Percentiles rank a stretch among this genome's conserved stretches.
phyloP scores from a whole-genome alignment of 2,888 invertebrate species.

The Tetragnatha montana region DNA sequence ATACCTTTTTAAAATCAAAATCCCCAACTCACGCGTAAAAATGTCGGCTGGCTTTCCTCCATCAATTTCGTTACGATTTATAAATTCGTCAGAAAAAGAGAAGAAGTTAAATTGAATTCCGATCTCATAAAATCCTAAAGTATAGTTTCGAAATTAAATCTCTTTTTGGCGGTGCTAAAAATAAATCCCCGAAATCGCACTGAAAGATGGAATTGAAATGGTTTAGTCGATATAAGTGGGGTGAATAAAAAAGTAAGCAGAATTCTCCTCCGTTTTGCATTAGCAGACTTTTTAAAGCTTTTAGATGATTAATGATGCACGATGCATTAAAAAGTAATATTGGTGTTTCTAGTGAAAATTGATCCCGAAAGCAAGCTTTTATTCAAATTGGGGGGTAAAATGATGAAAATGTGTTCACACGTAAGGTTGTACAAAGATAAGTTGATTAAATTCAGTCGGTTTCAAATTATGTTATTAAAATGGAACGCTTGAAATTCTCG shows the following conservation, averaged over 20 bases:
- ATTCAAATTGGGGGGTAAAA: background rate
- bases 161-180: background rate
- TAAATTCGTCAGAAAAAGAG: background rate
- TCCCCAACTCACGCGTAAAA: background rate
- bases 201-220: background rate
- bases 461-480: no score
- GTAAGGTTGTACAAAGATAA: no score
- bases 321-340: conserved; percentile 2
- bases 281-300: background rate
- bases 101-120: conserved; percentile 4
- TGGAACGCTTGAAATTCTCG: no score
- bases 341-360: conserved; percentile 1
- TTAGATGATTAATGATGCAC: conserved; percentile 22
- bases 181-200: background rate
- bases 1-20: background rate
- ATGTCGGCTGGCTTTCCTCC: background rate
- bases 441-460: no score
- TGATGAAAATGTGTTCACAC: background rate
- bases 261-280: background rate
- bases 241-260: background rate
- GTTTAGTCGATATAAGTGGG: conserved; percentile 16
- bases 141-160: conserved; percentile 1
- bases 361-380: background rate
- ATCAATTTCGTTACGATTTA: background rate
- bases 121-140: background rate